phyloP scores from a whole-genome alignment of 2,113 vertebrate species.

The Onychostoma macrolepis region DNA sequence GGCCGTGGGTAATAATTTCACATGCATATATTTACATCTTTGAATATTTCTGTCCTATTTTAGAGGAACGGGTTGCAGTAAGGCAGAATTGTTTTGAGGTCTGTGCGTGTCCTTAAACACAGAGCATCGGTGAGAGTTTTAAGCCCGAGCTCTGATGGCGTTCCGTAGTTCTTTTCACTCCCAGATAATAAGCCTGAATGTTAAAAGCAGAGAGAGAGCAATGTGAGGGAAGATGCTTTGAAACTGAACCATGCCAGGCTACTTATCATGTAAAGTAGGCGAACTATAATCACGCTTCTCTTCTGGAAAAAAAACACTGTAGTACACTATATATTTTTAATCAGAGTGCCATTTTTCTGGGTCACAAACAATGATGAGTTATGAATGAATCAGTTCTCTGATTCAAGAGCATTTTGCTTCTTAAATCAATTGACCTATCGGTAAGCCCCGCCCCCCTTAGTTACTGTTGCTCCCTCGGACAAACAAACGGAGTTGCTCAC shows the following conservation, averaged over 20 bases:
- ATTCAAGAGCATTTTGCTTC: not conserved
- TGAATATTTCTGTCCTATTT: not conserved
- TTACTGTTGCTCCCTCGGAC: too few species aligned
- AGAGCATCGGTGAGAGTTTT: not conserved
- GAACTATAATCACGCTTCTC: not conserved
- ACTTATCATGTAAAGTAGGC: not conserved
- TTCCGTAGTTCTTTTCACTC: not conserved
- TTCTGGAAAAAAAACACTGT: not conserved
- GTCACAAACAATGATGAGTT: not conserved
- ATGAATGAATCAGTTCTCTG: not conserved
- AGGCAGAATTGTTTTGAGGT: not conserved
- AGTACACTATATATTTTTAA: not conserved
- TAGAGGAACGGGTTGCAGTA: not conserved
- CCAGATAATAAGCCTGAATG: not conserved
- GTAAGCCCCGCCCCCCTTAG: too few species aligned
- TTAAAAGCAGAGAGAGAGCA: not conserved
- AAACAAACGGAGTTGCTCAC: too few species aligned
- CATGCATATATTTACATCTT: not conserved
- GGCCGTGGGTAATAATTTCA: not conserved
- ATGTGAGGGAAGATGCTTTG: not conserved
- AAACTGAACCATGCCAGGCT: not conserved
- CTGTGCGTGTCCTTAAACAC: not conserved
- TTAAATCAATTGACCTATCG: too few species aligned
- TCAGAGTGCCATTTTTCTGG: not conserved
- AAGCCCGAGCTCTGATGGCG: not conserved